phyloP scores from a whole-genome alignment of 1,140 invertebrate species.

The Elysia chlorotica region DNA sequence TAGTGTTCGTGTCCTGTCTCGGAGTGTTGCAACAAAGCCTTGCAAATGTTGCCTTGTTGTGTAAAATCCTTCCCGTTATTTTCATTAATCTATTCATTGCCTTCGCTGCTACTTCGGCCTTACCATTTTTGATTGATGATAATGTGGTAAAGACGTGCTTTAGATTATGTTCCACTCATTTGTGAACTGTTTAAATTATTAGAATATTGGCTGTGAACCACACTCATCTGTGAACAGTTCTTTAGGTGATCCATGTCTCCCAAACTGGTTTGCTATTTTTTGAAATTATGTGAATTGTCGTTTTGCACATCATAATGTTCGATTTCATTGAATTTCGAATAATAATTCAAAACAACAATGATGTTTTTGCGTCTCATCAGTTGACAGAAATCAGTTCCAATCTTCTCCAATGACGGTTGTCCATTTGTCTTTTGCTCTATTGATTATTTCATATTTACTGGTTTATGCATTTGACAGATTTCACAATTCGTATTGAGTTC shows the following conservation, averaged over 20 bases:
- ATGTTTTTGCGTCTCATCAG: constrained; percentile 32
- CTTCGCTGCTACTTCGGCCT: constrained; percentile 38
- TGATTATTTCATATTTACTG: constrained; percentile 19
- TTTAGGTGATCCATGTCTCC: constrained; percentile 30
- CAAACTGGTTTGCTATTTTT: constrained; percentile 32
- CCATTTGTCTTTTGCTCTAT: constrained; percentile 29
- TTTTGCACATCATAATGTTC: constrained; percentile 19
- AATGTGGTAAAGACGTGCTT: constrained; percentile 23
- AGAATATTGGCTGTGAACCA: constrained; percentile 25
- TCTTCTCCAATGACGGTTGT: constrained; percentile 37
- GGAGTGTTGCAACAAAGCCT: constrained; percentile 36
- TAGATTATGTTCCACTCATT: constrained; percentile 21
- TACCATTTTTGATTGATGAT: constrained; percentile 33
- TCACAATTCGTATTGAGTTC: constrained; percentile 35
- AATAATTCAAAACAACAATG: constrained; percentile 35
- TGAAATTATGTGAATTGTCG: constrained; percentile 22
- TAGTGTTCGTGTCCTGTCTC: constrained; percentile 29
- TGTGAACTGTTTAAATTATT: constrained; percentile 1
- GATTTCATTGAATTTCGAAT: constrained; percentile 60
- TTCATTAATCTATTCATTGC: constrained; percentile 32
- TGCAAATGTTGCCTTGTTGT: constrained; percentile 20
- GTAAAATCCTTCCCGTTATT: constrained; percentile 27
- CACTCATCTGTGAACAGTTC: constrained; percentile 31
- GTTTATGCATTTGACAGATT: constrained; percentile 28
- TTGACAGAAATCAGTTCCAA: constrained; percentile 37